A percentile compares a stretch with the other conserved stretches of the same genome.
Conservation (phyloP, 1,140 invertebrate genomes). For the Vanessa tameamea region DNA sequence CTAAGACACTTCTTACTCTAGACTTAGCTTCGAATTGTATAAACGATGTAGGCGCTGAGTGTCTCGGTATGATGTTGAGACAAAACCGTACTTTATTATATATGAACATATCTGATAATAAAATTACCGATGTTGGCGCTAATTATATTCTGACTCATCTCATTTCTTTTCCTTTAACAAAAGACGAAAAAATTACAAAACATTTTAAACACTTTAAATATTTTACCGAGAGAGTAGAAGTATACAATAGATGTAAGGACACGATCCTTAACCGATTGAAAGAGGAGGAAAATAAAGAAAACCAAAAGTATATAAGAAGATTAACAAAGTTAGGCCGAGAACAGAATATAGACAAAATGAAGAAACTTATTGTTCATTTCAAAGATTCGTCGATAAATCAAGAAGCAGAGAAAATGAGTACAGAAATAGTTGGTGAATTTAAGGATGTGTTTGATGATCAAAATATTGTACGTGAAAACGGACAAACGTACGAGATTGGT, state of each 20-base stretch:
- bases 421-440: constrained; percentile 43
- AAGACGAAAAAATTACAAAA: constrained; percentile 33
- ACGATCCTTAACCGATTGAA: constrained; percentile 26
- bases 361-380: constrained; percentile 14
- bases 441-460: constrained; percentile 40
- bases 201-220: constrained; percentile 29
- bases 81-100: constrained; percentile 46
- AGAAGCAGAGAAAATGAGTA: constrained; percentile 36
- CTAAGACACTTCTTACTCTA: constrained; percentile 40
- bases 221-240: constrained; percentile 28
- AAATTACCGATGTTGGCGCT: constrained; percentile 48
- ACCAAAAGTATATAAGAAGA: background rate
- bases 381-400: constrained; percentile 20
- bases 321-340: background rate
- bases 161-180: constrained; percentile 38
- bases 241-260: constrained; percentile 37
- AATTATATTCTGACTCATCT: constrained; percentile 39
- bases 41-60: constrained; percentile 44
- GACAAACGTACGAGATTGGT: constrained; percentile 35
- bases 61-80: constrained; percentile 43
- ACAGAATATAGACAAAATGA: constrained; percentile 15
- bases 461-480: constrained; percentile 31
- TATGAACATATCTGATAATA: constrained; percentile 53
- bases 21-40: constrained; percentile 50
- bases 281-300: constrained; percentile 22